Evolutionary conservation across 2,113 vertebrate species (phyloP), one percentile per base, ranked within the genome.

Genomic region (Syrmaticus mikado): DNA sequence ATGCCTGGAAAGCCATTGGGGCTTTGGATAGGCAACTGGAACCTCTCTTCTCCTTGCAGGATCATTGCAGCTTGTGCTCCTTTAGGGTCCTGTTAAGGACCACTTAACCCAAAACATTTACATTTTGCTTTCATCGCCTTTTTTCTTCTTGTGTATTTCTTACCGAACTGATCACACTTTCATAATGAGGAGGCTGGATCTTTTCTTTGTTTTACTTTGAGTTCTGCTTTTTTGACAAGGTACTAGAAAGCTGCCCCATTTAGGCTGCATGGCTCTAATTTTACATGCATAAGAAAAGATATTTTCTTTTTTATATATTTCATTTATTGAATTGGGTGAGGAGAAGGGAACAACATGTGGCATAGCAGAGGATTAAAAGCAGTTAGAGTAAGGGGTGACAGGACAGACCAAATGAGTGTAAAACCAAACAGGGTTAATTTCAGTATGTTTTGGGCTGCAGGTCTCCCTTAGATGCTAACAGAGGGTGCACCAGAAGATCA

Each of bases 181-280:
- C 84, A 38, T 71, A 75, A 83, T 36, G 72, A 83, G 55, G 82
- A 89, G 75, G 73, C 75, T 87, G 82, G 6, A 12, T 76, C 64
- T 91, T 81, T 34, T 61, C 64, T 81, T 83, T 65, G 80, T 89
- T 93, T 73, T 92, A 67, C 87, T 95, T 94, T 61, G 85, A 93
- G 84, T 68, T 68, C 60, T 92, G 90, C 43, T 87, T 91, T 95
- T 91, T 93, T 70, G 85, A 72, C 72, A 25, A 3, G 32, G 41
- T 80, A 92, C 87, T 65, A 91, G 84, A 76, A 91, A 94, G 43
- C 32, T 89, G 92, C 92, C 64, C 64, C 34, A 78, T 94, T 85
- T 95, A 93, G 89, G 60, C 72, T 85, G 91, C n/a, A 50, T 90
- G 67, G 75, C 52, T 95, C 82, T 93, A 81, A 79, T 92, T 94